Base-by-base conservation (phyloP, 2,113 vertebrate species). In the Hemicordylus capensis region DNA sequence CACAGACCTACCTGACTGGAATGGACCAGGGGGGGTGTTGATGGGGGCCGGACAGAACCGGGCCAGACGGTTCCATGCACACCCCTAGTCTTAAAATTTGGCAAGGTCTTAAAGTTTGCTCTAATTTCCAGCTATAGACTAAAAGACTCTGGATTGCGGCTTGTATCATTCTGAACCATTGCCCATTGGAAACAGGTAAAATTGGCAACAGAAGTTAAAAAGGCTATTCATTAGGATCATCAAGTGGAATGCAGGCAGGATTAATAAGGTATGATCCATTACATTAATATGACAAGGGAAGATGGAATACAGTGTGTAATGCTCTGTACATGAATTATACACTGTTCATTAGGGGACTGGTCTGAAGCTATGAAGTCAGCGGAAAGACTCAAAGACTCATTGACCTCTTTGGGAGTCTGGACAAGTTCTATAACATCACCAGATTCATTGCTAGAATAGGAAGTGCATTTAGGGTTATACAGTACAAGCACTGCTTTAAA, bases 241-340 rank as follows among this genome's bases (percentile, higher is more conserved):
- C 76, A 85, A 61, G 37, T 69, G 51, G 37, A 77, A 72, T 79
- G 42, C n/a, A 61, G 48, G 42, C 54, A 85, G 39, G 42, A 58
- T 82, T 90, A 85, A 85, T 77, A 90, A 72, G 75, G 51, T 64
- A n/a, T 56, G 54, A 31, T 85, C 83, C 64, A 73, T 76, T 72
- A 56, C 56, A 66, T 56, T 75, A 82, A 46, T 75, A 76, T 79
- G 83, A 69, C 72, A 85, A 72, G 48, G 76, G n/a, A 78, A 84
- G 74, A 75, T 59, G 63, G 31, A 63, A 82, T 75, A 46, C 44
- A 63, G 44, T 51, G 2, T 42, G 26, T 63, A 42, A 56, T 78
- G 31, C 70, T 82, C 59, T 76, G 42, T 28, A n/a, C 67, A 85
- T 75, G 61, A 58, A 85, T 82, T 81, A 79, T 44, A 42, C 14